phyloP scores from a whole-genome alignment of 2,888 invertebrate genomes.

The Choristoneura rosaceana region DNA sequence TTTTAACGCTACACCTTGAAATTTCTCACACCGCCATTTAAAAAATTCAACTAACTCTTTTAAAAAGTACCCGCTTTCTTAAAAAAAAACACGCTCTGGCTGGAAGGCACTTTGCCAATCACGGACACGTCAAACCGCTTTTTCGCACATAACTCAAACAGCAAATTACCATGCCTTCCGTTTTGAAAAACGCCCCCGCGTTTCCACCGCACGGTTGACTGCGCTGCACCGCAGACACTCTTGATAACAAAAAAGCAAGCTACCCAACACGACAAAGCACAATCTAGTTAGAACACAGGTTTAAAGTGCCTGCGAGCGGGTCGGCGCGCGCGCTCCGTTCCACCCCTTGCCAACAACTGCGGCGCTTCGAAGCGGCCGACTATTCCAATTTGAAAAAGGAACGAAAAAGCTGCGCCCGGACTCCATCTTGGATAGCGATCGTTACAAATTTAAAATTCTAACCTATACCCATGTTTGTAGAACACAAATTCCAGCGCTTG shows the following conservation, averaged over 20 bases:
- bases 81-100: conserved; percentile 8
- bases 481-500: conserved; percentile 28
- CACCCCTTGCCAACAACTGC: conserved; percentile 64
- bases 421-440: conserved; percentile 66
- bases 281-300: background rate
- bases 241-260: conserved; percentile 47
- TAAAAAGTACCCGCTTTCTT: conserved; percentile 1
- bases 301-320: conserved; percentile 20
- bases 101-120: conserved; percentile 31
- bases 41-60: background rate
- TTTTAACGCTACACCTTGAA: background rate
- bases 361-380: conserved; percentile 54
- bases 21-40: background rate
- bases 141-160: conserved; percentile 37
- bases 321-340: conserved; percentile 51
- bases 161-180: conserved; percentile 38
- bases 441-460: conserved; percentile 47
- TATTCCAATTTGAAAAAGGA: conserved; percentile 76
- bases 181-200: conserved; percentile 39
- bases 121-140: conserved; percentile 34
- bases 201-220: conserved; percentile 39
- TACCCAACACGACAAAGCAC: conserved; percentile 8
- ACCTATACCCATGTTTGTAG: conserved; percentile 36
- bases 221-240: conserved; percentile 44
- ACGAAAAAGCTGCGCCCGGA: conserved; percentile 66